Evolutionary conservation across 1,140 invertebrate species (phyloP), one percentile per base, ranked within the genome.

Genomic region (Drosophila guanche): DNA sequence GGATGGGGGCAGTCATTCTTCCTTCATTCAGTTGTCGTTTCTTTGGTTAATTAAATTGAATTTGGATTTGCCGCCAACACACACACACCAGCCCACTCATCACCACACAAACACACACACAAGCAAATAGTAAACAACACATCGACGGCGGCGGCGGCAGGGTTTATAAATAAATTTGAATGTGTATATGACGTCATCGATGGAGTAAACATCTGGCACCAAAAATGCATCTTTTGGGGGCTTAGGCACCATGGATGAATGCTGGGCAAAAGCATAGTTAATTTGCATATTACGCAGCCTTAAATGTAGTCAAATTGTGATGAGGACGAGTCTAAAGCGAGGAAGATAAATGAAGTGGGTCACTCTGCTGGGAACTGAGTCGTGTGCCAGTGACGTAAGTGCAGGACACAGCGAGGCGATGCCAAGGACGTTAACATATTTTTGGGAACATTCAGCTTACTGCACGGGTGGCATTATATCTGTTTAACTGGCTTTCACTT

Each of bases 111-210:
- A 51, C 41, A n/a, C 48, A 37, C 27, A 53, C 37, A 50, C 37
- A 43, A 25, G 14, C 22, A 45, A 25, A 53, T 25, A 20, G 42
- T 55, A 55, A 55, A 55, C 53, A 55, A 55, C 27, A 41, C 12
- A n/a, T 14, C 23, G 27, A n/a, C 50, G 59, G 25, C 23, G 27
- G 16, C 50, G 59, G 25, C 62, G 43, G 67, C 58, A 57, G 48
- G 46, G 47, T 73, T 72, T 86, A 88, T 66, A 75, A 83, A 86
- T 86, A 86, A 70, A 83, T 86, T 88, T 76, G 57, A 88, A 68
- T 88, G 73, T 69, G 51, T 20, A 48, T 52, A 78, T 86, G 81
- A 86, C 83, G 81, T 86, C 81, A 86, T 78, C 61, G 62, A n/a
- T 53, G 83, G 46, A 66, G 70, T 66, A 78, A 88, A 86, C 81